A percentile compares a stretch with the other conserved stretches of the same genome.
Conservation (phyloP, 2,113 vertebrate genomes). For the Corythoichthys haematopterus region DNA sequence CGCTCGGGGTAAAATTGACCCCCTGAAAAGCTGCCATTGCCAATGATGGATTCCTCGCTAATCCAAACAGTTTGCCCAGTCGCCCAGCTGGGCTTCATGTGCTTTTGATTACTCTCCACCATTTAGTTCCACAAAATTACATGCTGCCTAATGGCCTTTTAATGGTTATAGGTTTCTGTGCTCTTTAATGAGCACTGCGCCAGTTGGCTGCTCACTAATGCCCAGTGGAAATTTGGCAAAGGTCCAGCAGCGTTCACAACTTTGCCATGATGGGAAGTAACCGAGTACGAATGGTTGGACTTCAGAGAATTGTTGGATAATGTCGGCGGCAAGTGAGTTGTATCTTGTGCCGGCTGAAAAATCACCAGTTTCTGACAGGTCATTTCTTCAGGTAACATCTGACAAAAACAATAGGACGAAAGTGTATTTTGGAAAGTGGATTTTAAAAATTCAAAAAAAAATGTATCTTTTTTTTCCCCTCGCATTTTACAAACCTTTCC, state of each 20-base stretch:
- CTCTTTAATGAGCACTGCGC: slow-evolving; percentile 96
- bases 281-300: slow-evolving; percentile 8
- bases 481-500: no score
- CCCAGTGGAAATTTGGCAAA: slow-evolving; percentile 93
- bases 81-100: slow-evolving; percentile 99
- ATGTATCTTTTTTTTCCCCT: no score
- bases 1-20: slow-evolving; percentile 83
- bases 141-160: slow-evolving; percentile 99
- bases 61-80: slow-evolving; percentile 95
- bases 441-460: no score
- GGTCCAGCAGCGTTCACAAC: slow-evolving; percentile 76
- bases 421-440: neutral
- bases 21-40: slow-evolving; percentile 86
- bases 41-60: slow-evolving; percentile 93
- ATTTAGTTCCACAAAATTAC: slow-evolving; percentile 99
- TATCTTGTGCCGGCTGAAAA: neutral
- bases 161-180: slow-evolving; percentile 99
- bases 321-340: neutral
- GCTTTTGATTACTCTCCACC: slow-evolving; percentile 99
- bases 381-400: neutral
- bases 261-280: slow-evolving; percentile 60
- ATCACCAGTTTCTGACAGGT: neutral
- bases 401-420: neutral
- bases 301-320: neutral
- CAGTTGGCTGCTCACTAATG: slow-evolving; percentile 93